Evolutionary conservation across 2,113 vertebrate genomes (phyloP), one percentile per base, ranked within the genome.

Genomic region (Syngnathus typhle): DNA sequence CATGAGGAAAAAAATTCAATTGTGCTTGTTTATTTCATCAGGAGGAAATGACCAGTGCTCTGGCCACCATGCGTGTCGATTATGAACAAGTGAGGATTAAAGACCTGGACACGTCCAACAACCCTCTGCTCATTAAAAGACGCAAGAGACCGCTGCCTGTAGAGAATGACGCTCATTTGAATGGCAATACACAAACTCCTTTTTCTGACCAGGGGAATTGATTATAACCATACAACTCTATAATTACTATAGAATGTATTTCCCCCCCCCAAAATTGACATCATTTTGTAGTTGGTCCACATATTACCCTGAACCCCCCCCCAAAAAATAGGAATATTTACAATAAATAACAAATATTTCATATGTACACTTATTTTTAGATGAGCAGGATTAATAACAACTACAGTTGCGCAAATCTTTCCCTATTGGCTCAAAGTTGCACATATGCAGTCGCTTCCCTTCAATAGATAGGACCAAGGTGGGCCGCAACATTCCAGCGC

Each of bases 81-180:
- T 98, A 98, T 0, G 95, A 98, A 81, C 96, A 99, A 87, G 95
- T 98, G 84, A 98, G 94, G 88, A 97, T 99, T 84, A 98, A 98
- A 85, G 95, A 98, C 86, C 86, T 99, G 88, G 95, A 98, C 87
- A 94, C 93, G 0, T 98, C 96, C 78, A 97, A 93, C 90, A 99
- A 98, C 82, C 93, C 93, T 27, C 93, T 98, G 55, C 92, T 98
- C 72, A 95, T 95, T 80, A 98, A 98, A 85, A 92, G 97, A 63
- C 93, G 95, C 58, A 96, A 95, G 90, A 96, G 93, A 8, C 58
- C 58, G 6, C 37, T 39, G 36, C 36, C 18, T n/a, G 2, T 37
- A 64, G 89, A n/a, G 23, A 74, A 59, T 0, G 64, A 60, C 19
- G 13, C 54, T 7, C 12, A 56, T 56, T 56, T 15, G 32, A 52